phyloP scores from a whole-genome alignment of 2,888 invertebrate genomes.

The Apodemia zela region DNA sequence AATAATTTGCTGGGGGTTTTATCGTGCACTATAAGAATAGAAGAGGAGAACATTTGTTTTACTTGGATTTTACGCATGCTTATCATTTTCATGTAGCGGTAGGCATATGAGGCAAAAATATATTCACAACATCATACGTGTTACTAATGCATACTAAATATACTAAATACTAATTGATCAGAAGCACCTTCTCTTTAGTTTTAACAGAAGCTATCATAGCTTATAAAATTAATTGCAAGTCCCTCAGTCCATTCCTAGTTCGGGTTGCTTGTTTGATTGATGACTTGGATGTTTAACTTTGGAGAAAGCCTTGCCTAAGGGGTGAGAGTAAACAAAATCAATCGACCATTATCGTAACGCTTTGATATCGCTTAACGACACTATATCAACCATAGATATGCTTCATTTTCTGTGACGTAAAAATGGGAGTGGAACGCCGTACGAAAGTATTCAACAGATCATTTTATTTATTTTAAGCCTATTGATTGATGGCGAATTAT shows the following conservation, averaged over 20 bases:
- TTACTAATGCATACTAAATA: too few relatives aligned
- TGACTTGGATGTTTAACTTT: conserved; percentile 12
- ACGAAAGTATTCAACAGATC: neutral
- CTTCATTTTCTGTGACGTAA: neutral
- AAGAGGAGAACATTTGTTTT: too few relatives aligned
- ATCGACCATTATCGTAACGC: neutral
- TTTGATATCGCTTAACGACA: neutral
- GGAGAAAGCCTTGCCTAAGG: neutral
- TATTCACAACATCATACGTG: too few relatives aligned
- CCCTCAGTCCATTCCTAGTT: neutral
- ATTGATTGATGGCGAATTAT: too few relatives aligned
- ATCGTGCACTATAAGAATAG: too few relatives aligned
- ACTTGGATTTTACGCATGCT: too few relatives aligned
- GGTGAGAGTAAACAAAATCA: neutral
- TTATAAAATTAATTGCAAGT: neutral
- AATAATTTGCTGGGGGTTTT: too few relatives aligned
- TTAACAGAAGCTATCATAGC: neutral
- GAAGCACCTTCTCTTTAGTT: neutral
- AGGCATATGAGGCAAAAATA: too few relatives aligned
- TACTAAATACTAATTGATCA: neutral
- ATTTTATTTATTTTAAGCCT: too few relatives aligned
- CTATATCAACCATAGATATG: neutral
- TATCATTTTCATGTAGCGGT: too few relatives aligned
- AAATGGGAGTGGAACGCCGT: neutral
- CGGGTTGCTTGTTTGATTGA: conserved; percentile 3